These are phyloP conservation scores for Cheilosia variabilis DNA, from an alignment of 2,888 invertebrate genomes.

Conservation along the genomic window DNA sequence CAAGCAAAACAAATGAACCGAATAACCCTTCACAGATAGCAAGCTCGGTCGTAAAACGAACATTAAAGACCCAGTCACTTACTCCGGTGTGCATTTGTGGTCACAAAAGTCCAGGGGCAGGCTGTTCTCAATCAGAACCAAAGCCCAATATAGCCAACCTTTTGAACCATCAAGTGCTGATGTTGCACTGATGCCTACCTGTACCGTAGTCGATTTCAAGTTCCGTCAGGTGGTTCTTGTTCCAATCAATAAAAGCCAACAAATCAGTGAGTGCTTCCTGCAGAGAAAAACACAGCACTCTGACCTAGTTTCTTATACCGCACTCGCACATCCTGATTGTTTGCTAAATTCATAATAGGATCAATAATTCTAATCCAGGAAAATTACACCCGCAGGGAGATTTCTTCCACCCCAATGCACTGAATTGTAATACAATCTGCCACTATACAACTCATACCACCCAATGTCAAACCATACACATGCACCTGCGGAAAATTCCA, in stretches of 20 bases:
- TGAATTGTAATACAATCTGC: constrained; percentile 24
- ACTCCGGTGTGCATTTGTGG: too few species aligned
- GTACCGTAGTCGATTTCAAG: too few species aligned
- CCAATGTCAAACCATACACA: constrained; percentile 15
- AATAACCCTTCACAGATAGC: too few species aligned
- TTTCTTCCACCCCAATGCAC: constrained; percentile 15
- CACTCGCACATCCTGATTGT: neutral
- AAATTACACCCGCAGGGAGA: constrained; percentile 42
- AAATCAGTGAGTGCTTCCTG: neutral
- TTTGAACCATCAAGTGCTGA: too few species aligned
- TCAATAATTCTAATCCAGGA: constrained; percentile 44
- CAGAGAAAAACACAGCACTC: too few species aligned
- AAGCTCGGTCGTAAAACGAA: too few species aligned
- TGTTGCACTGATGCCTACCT: too few species aligned
- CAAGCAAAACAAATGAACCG: too few species aligned
- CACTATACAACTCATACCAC: neutral
- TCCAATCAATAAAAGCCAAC: neutral
- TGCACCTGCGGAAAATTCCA: constrained; percentile 12
- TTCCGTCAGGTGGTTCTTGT: neutral
- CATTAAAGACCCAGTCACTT: too few species aligned
- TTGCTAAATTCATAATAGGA: neutral
- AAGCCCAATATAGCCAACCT: too few species aligned
- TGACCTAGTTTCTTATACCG: neutral
- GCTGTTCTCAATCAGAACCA: too few species aligned
- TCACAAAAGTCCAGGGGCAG: too few species aligned